A percentile compares a stretch with the other conserved stretches of the same genome.
Conservation (phyloP, 1,140 invertebrate species). For the Diprion similis region DNA sequence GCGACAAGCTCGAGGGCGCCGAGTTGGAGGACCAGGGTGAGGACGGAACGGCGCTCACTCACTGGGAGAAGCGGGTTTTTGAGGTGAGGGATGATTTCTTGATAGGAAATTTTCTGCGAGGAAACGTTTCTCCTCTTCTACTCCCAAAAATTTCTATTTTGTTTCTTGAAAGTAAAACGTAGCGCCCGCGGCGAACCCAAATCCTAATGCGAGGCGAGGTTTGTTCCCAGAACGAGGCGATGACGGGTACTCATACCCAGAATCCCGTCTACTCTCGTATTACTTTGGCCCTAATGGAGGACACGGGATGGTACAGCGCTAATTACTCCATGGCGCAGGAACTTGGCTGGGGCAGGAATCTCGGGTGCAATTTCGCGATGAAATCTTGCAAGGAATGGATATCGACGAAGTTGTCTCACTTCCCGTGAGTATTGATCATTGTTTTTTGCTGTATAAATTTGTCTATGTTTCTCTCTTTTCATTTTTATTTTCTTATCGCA, state of each 20-base stretch:
- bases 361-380: conserved; percentile 95
- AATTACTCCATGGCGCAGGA: conserved; percentile 90
- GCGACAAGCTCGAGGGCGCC: conserved; percentile 89
- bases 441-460: neutral
- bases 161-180: neutral
- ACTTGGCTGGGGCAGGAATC: conserved; percentile 86
- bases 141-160: neutral
- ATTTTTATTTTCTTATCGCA: too few species aligned
- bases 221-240: conserved; percentile 91
- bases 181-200: neutral
- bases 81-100: conserved; percentile 71
- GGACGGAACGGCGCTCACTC: conserved; percentile 95
- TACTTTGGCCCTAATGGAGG: conserved; percentile 97
- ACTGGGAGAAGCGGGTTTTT: conserved; percentile 98
- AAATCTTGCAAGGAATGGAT: conserved; percentile 98
- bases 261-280: conserved; percentile 97
- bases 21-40: conserved; percentile 98
- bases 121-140: neutral
- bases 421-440: conserved; percentile 50
- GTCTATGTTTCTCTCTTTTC: neutral
- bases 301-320: conserved; percentile 93
- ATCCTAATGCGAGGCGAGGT: conserved; percentile 6
- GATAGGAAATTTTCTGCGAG: conserved; percentile 12
- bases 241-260: conserved; percentile 99
- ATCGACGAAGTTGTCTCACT: conserved; percentile 67